Percentiles rank a stretch among this genome's conserved stretches.
Evolutionary conservation across 2,113 vertebrate species (phyloP).

Genomic region (Caracal caracal): DNA sequence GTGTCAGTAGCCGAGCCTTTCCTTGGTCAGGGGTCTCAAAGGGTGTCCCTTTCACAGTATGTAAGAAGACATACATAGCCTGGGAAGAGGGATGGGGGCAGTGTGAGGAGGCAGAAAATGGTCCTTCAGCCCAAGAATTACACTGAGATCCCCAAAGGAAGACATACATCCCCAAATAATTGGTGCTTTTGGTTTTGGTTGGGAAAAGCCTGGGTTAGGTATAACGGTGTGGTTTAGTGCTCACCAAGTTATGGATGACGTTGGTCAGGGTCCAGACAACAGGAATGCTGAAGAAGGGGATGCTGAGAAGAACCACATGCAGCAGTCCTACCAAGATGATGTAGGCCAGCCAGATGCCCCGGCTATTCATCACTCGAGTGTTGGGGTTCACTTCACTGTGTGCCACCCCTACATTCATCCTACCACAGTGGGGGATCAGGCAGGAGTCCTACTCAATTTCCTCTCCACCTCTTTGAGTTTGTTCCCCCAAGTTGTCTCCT

Average conservation of each 20-base stretch:
- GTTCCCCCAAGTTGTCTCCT: background rate
- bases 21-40: constrained; percentile 97
- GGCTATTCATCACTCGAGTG: constrained; percentile 95
- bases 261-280: constrained; percentile 97
- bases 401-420: constrained; percentile 97
- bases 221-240: constrained; percentile 66
- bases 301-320: constrained; percentile 94
- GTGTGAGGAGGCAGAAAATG: background rate
- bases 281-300: constrained; percentile 94
- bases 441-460: constrained; percentile 52
- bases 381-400: constrained; percentile 98
- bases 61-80: constrained; percentile 96
- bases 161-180: constrained; percentile 15
- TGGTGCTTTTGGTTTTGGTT: background rate
- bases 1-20: constrained; percentile 93
- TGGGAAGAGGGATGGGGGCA: constrained; percentile 65
- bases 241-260: constrained; percentile 96
- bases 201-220: background rate
- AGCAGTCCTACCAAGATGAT: constrained; percentile 90
- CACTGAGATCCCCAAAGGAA: constrained; percentile 34
- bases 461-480: background rate
- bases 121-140: constrained; percentile 19
- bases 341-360: constrained; percentile 96
- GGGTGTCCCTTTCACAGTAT: constrained; percentile 95
- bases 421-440: constrained; percentile 65